Evolutionary conservation across 1,140 invertebrate species (phyloP).

Genomic region (Drosophila simulans): DNA sequence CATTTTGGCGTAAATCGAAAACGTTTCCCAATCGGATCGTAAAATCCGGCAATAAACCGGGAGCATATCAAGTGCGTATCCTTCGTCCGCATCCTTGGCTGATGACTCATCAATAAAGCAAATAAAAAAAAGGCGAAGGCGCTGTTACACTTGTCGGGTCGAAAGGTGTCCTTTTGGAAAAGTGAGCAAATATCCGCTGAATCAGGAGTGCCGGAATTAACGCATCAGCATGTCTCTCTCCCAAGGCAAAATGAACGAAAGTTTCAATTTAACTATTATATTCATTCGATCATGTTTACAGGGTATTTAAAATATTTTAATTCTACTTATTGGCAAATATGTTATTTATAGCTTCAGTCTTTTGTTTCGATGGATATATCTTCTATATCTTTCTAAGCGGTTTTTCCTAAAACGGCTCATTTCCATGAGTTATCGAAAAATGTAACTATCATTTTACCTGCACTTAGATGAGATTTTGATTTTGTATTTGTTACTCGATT

Average conservation of each 20-base stretch:
- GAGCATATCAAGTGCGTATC: constrained; percentile 33
- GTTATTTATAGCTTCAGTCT: too few species aligned
- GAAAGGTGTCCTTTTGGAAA: background rate
- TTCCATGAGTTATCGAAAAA: background rate
- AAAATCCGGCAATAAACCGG: constrained; percentile 44
- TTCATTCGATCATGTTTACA: too few species aligned
- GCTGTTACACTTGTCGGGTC: background rate
- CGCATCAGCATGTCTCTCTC: too few species aligned
- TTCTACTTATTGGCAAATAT: too few species aligned
- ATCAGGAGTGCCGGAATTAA: background rate
- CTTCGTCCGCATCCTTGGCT: constrained; percentile 4
- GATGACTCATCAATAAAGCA: constrained; percentile 38
- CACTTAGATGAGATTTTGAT: constrained; percentile 5
- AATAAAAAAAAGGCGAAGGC: constrained; percentile 11
- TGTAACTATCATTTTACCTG: background rate
- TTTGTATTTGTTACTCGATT: background rate
- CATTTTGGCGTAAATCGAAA: constrained; percentile 28
- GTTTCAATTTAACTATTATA: too few species aligned
- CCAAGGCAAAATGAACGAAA: too few species aligned
- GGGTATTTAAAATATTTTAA: too few species aligned
- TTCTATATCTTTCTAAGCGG: too few species aligned
- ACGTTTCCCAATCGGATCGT: constrained; percentile 34
- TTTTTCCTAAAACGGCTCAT: too few species aligned
- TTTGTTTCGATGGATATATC: too few species aligned
- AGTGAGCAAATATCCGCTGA: background rate